These are phyloP conservation scores for Acropternis orthonyx DNA, from an alignment of 2,797 vertebrate species.

Conservation along the genomic window DNA sequence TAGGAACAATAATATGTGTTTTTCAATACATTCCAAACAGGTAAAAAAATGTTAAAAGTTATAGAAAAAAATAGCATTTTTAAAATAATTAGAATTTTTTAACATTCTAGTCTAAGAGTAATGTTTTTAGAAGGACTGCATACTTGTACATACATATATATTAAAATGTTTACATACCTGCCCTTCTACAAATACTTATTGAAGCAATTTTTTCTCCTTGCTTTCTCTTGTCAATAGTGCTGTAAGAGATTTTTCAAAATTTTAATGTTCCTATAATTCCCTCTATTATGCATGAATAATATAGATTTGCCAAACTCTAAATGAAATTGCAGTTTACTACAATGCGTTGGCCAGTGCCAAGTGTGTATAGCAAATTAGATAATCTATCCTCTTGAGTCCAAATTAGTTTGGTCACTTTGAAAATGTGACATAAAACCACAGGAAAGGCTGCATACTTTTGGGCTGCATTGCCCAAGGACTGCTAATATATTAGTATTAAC, in stretches of 20 bases:
- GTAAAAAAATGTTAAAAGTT: background rate
- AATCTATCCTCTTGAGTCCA: background rate
- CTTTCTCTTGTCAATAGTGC: background rate
- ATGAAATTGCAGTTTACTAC: background rate
- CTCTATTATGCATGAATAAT: background rate
- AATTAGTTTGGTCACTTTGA: background rate
- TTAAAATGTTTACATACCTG: background rate
- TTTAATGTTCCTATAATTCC: background rate
- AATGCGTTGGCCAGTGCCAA: background rate
- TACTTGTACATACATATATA: background rate
- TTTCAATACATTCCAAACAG: background rate
- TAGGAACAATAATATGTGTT: background rate
- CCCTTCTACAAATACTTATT: background rate
- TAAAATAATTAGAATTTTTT: background rate
- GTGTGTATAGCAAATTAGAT: background rate
- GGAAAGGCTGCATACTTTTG: background rate
- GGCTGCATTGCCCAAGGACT: conserved; percentile 37
- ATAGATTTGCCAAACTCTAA: background rate
- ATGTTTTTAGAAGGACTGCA: background rate
- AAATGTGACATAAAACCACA: background rate
- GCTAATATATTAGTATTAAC: conserved; percentile 39
- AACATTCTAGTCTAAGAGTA: background rate
- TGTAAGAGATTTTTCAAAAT: background rate
- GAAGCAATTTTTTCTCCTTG: background rate
- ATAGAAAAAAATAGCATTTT: background rate